Evolutionary conservation across 2,113 vertebrate species (phyloP).

Genomic region (Pogona vitticeps): DNA sequence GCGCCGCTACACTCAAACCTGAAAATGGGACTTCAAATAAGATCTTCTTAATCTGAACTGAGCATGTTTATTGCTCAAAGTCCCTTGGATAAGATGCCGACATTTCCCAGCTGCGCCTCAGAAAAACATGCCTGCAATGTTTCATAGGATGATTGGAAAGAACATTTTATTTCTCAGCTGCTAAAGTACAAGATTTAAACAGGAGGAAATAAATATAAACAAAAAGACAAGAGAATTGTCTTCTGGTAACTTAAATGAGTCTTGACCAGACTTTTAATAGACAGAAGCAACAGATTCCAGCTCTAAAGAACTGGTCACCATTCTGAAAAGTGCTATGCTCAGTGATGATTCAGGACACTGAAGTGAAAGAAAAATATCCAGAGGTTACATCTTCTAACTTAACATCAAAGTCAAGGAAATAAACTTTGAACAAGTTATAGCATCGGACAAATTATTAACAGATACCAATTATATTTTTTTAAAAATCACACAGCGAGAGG

Average conservation of each 20-base stretch:
- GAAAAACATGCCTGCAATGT: neutral
- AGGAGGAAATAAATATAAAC: constrained; percentile 36
- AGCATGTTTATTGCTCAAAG: too few relatives aligned
- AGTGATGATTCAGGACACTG: constrained; percentile 8
- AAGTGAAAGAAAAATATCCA: constrained; percentile 42
- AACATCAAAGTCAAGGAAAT: constrained; percentile 50
- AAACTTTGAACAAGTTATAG: constrained; percentile 54
- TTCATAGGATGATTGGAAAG: neutral
- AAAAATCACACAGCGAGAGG: constrained; percentile 24
- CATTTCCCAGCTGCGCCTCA: neutral
- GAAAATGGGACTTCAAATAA: neutral
- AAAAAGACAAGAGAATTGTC: constrained; percentile 22
- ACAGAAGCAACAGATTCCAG: constrained; percentile 40
- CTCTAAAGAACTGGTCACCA: constrained; percentile 43
- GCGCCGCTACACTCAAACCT: neutral
- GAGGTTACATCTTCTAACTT: constrained; percentile 39
- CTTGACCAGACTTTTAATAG: constrained; percentile 40
- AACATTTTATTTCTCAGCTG: constrained; percentile 62
- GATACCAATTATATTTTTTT: constrained; percentile 61
- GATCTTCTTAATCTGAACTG: neutral
- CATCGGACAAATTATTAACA: constrained; percentile 45
- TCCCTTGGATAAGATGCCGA: neutral
- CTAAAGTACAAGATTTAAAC: constrained; percentile 63
- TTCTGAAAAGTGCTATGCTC: constrained; percentile 19
- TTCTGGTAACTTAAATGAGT: constrained; percentile 23